These are phyloP conservation scores for Nomia melanderi DNA, from an alignment of 1,140 invertebrate species.

Conservation along the genomic window DNA sequence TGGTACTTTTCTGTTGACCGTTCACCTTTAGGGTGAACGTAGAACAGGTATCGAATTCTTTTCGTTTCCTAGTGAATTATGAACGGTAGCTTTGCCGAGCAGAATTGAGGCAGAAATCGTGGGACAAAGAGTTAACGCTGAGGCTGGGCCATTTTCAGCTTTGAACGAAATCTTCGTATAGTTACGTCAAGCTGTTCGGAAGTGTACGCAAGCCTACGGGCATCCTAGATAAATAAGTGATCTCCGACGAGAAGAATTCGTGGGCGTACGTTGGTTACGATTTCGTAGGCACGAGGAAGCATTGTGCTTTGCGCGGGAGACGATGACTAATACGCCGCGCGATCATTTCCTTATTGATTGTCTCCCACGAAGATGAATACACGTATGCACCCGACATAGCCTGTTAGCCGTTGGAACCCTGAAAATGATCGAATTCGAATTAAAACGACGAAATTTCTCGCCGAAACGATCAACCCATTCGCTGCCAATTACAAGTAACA, in stretches of 20 bases:
- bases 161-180: neutral
- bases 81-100: too few species aligned
- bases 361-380: slow-evolving; percentile 18
- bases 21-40: too few species aligned
- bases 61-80: too few species aligned
- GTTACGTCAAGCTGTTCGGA: neutral
- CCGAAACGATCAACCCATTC: neutral
- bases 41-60: too few species aligned
- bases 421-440: too few species aligned
- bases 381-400: neutral
- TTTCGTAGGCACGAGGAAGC: slow-evolving; percentile 47
- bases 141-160: too few species aligned
- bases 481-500: too few species aligned
- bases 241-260: slow-evolving; percentile 25
- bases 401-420: slow-evolving; percentile 9
- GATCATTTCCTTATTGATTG: slow-evolving; percentile 61
- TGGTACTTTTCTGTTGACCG: too few species aligned
- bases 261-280: slow-evolving; percentile 37
- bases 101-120: too few species aligned
- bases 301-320: slow-evolving; percentile 35
- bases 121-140: too few species aligned
- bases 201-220: neutral
- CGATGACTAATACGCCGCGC: slow-evolving; percentile 58
- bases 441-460: neutral
- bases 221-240: slow-evolving; percentile 24